Percentiles rank a stretch among this genome's conserved stretches.
phyloP scores from a whole-genome alignment of 1,140 invertebrate species.

The Drosophila chauvacae region DNA sequence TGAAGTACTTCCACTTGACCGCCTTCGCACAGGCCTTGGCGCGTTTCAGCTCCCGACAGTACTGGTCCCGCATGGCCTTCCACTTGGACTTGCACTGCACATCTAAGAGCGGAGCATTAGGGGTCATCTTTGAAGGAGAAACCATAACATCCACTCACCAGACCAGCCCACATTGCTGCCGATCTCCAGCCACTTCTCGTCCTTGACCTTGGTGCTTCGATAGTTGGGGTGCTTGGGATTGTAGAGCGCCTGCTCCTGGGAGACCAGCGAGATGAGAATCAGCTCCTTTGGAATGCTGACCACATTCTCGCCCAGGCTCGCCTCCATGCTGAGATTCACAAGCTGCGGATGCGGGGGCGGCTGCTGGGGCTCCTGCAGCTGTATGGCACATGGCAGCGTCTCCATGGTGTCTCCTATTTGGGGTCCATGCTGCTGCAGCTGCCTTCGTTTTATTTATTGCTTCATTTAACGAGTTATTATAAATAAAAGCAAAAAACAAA shows the following conservation, averaged over 20 bases:
- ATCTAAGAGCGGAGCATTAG: constrained; percentile 20
- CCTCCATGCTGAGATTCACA: constrained; percentile 56
- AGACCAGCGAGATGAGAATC: constrained; percentile 73
- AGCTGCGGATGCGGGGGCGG: constrained; percentile 50
- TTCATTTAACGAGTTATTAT: constrained; percentile 34
- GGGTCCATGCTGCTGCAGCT: constrained; percentile 16
- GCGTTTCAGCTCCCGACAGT: constrained; percentile 78
- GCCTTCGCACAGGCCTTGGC: constrained; percentile 70
- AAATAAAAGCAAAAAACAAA: constrained; percentile 56
- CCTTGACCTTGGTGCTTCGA: constrained; percentile 73
- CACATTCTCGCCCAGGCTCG: constrained; percentile 50
- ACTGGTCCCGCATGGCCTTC: constrained; percentile 81
- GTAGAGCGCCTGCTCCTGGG: constrained; percentile 76
- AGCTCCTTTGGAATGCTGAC: constrained; percentile 71
- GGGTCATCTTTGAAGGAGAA: not conserved
- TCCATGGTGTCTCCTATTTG: constrained; percentile 54
- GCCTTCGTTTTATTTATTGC: constrained; percentile 14
- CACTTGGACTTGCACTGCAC: constrained; percentile 79
- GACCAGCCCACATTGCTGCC: constrained; percentile 71
- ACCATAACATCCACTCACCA: constrained; percentile 42
- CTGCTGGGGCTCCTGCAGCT: constrained; percentile 56
- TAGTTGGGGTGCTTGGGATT: constrained; percentile 79
- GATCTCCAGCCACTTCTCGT: constrained; percentile 78
- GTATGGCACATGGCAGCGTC: constrained; percentile 54
- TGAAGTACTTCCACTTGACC: constrained; percentile 82